Evolutionary conservation across 2,797 vertebrate species (phyloP).

Genomic region (Pangasius sanitwongsei): DNA sequence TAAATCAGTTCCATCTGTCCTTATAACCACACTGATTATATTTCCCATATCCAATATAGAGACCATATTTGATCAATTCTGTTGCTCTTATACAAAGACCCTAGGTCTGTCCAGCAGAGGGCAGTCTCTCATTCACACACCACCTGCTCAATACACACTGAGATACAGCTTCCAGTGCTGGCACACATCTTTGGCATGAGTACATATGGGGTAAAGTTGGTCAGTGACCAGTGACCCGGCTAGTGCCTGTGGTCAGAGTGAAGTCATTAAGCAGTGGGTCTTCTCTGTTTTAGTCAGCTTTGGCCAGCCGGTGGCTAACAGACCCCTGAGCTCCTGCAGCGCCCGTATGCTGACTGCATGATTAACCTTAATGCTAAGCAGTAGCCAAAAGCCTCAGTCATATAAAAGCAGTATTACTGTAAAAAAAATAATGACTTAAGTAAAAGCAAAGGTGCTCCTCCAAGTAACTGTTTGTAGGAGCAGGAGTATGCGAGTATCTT

Average conservation of each 20-base stretch:
- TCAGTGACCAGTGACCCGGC: constrained; percentile 41
- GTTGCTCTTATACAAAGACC: not conserved
- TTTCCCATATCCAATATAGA: not conserved
- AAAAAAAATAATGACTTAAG: not conserved
- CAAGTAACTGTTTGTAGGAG: not conserved
- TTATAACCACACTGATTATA: constrained; percentile 1
- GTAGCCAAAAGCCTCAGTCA: not conserved
- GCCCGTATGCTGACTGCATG: not conserved
- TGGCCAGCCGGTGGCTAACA: constrained; percentile 3
- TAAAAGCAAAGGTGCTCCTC: not conserved
- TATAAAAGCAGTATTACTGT: not conserved
- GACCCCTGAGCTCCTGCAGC: not conserved
- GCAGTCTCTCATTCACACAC: constrained; percentile 12
- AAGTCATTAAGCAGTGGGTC: constrained; percentile 32
- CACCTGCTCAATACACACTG: constrained; percentile 1
- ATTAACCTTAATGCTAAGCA: not conserved
- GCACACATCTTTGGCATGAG: constrained; percentile 38
- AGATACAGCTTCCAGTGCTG: constrained; percentile 6
- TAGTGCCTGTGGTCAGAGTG: constrained; percentile 33
- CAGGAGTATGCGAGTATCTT: not conserved
- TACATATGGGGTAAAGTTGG: constrained; percentile 30
- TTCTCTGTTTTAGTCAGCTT: constrained; percentile 13
- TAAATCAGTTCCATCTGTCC: constrained; percentile 16
- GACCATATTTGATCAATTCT: constrained; percentile 3
- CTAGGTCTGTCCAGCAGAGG: constrained; percentile 43